A percentile compares a stretch with the other conserved stretches of the same genome.
These are phyloP conservation scores for Capitulum mitella DNA, from an alignment of 2,888 invertebrate genomes.

Conservation along the genomic window DNA sequence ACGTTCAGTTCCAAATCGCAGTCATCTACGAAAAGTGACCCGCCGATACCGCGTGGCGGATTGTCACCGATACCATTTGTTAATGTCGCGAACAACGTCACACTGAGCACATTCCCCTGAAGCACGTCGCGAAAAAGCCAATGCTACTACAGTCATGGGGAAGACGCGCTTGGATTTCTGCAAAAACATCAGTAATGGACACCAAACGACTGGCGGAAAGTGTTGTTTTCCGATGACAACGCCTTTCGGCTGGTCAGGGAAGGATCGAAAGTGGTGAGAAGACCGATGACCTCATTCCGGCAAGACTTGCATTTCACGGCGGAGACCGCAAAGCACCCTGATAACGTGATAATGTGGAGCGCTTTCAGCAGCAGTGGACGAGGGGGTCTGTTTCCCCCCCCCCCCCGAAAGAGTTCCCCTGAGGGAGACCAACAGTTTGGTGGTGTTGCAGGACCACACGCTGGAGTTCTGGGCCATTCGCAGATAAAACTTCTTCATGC, in stretches of 20 bases:
- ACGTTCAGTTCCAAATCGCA: no score
- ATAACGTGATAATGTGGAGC: constrained; percentile 27
- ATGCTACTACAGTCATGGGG: neutral
- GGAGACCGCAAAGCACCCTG: constrained; percentile 26
- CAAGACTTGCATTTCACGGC: constrained; percentile 28
- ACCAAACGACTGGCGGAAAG: constrained; percentile 15
- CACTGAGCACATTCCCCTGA: no score
- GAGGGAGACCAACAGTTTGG: neutral
- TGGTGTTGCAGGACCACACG: neutral
- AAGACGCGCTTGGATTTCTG: neutral
- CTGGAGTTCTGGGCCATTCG: neutral
- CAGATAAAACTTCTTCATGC: neutral
- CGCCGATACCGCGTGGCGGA: no score
- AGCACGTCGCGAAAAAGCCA: no score
- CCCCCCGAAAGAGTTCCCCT: constrained; percentile 27
- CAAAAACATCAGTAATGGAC: constrained; percentile 28
- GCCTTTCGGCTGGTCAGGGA: constrained; percentile 26
- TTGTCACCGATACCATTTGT: no score
- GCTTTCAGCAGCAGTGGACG: neutral
- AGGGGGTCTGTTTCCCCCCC: constrained; percentile 24
- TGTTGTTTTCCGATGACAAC: constrained; percentile 5
- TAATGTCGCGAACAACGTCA: no score
- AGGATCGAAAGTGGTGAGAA: constrained; percentile 23
- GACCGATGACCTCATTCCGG: neutral
- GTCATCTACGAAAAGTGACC: no score